These are phyloP conservation scores for Drosophila acutilabella DNA, from an alignment of 2,888 invertebrate species.

Conservation along the genomic window DNA sequence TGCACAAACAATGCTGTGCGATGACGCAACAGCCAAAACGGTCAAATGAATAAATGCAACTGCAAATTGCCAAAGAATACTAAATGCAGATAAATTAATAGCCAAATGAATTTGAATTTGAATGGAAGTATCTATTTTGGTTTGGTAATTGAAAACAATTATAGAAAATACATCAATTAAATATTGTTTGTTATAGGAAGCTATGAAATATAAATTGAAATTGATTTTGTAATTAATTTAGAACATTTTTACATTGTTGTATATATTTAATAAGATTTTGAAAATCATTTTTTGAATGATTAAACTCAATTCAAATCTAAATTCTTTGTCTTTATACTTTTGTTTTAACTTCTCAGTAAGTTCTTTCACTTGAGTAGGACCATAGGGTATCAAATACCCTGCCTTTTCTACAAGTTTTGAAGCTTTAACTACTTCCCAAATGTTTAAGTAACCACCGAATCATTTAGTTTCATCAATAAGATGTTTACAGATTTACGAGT, in stretches of 20 bases:
- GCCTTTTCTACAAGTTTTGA: too few species aligned
- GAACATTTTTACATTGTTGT: too few species aligned
- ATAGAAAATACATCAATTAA: not conserved
- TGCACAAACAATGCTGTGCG: constrained; percentile 7
- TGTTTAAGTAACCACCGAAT: not conserved
- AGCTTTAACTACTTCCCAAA: too few species aligned
- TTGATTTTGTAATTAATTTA: too few species aligned
- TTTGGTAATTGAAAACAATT: not conserved
- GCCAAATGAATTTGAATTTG: not conserved
- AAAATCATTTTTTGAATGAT: too few species aligned
- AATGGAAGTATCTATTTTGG: not conserved
- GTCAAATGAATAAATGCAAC: constrained; percentile 9
- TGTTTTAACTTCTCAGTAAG: too few species aligned
- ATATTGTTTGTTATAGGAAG: not conserved
- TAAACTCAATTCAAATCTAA: too few species aligned
- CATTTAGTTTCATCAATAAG: constrained; percentile 5
- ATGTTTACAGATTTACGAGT: constrained; percentile 12
- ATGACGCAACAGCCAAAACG: constrained; percentile 4
- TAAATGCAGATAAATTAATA: constrained; percentile 11
- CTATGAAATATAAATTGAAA: too few species aligned
- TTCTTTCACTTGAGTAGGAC: too few species aligned
- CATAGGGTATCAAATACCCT: too few species aligned
- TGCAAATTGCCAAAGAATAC: not conserved
- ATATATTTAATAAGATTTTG: too few species aligned
- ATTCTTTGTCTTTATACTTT: too few species aligned